Conservation (phyloP, 2,888 invertebrate species). For the Hymenopus coronatus region DNA sequence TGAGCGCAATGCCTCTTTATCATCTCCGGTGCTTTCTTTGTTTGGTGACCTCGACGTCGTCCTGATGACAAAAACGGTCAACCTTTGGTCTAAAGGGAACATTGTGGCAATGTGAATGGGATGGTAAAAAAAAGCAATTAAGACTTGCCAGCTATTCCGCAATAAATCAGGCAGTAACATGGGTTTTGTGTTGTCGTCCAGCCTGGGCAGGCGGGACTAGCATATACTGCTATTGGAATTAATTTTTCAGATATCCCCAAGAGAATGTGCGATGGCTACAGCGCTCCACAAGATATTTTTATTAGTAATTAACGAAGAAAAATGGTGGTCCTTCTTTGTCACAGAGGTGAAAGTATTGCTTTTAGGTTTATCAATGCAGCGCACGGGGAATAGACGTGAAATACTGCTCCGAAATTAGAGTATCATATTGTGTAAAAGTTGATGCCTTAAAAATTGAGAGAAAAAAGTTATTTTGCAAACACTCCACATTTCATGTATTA, state of each 20-base stretch:
- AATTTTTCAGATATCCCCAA: not conserved
- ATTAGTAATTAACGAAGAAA: not conserved
- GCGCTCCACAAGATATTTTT: not conserved
- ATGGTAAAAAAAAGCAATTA: not conserved
- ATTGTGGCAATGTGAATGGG: not conserved
- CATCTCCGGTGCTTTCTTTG: not conserved
- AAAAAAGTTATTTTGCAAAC: not conserved
- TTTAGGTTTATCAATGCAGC: not conserved
- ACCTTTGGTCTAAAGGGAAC: not conserved
- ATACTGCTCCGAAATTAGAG: not conserved
- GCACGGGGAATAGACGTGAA: not conserved
- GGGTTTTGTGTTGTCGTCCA: not conserved
- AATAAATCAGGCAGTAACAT: not conserved
- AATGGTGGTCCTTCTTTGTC: not conserved
- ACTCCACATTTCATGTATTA: not conserved
- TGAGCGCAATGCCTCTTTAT: not conserved
- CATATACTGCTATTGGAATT: not conserved
- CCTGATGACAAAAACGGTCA: not conserved
- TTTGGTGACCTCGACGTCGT: not conserved
- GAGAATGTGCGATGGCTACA: not conserved
- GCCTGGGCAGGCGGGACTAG: not conserved
- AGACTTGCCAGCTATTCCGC: not conserved
- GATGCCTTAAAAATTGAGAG: not conserved
- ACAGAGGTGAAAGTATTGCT: not conserved
- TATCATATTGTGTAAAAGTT: not conserved